Percentiles rank a stretch among this genome's conserved stretches.
phyloP scores from a whole-genome alignment of 2,888 invertebrate species.

The Drosophila ustulata region DNA sequence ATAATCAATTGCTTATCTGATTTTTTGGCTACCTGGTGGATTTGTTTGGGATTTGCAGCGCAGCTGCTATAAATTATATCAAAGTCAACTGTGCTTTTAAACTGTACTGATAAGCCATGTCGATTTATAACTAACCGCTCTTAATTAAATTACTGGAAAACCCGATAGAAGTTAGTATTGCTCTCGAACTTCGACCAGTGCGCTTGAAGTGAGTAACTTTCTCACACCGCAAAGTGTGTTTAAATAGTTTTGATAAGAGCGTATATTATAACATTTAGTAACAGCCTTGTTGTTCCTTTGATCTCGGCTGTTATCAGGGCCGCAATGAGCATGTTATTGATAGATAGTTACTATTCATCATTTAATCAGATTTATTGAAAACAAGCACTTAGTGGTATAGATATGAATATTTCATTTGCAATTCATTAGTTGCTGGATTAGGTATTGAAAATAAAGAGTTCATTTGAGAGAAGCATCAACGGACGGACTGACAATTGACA shows the following conservation, averaged over 20 bases:
- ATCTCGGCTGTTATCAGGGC: neutral
- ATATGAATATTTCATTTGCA: too few relatives aligned
- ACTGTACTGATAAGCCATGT: slow-evolving; percentile 33
- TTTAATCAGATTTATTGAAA: too few relatives aligned
- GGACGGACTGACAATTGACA: too few relatives aligned
- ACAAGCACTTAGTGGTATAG: too few relatives aligned
- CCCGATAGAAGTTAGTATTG: slow-evolving; percentile 1
- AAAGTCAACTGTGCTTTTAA: slow-evolving; percentile 33
- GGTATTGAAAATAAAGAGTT: too few relatives aligned
- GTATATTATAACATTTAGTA: neutral
- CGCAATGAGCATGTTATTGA: too few relatives aligned
- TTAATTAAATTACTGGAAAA: slow-evolving; percentile 46
- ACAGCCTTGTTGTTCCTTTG: neutral
- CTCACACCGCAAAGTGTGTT: neutral
- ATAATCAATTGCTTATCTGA: slow-evolving; percentile 48
- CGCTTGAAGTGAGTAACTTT: slow-evolving; percentile 30
- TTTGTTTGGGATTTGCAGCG: slow-evolving; percentile 43
- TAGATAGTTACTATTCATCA: too few relatives aligned
- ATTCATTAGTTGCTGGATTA: too few relatives aligned
- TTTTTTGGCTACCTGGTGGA: slow-evolving; percentile 26
- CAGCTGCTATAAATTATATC: slow-evolving; percentile 47
- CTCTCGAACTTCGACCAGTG: slow-evolving; percentile 26
- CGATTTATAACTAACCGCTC: slow-evolving; percentile 42
- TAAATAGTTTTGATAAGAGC: neutral
- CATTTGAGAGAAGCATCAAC: too few relatives aligned